phyloP scores from a whole-genome alignment of 1,140 invertebrate genomes.

The Dufourea novaeangliae region DNA sequence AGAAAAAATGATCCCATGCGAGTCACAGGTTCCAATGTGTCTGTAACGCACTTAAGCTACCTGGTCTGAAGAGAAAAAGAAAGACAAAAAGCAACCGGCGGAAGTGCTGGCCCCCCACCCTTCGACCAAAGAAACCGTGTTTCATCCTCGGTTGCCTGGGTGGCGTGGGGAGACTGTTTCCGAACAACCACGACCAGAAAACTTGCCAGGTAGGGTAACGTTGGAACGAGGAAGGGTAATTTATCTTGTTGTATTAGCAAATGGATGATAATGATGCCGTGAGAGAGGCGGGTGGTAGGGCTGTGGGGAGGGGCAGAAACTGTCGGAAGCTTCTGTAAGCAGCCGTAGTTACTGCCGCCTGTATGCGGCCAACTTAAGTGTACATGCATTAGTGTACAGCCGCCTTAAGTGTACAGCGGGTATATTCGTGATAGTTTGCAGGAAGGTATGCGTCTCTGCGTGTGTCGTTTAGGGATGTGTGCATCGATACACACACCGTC shows the following conservation, averaged over 20 bases:
- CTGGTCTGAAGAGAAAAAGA: neutral
- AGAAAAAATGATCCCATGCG: too few relatives aligned
- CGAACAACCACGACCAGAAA: slow-evolving; percentile 38
- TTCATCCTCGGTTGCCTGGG: neutral
- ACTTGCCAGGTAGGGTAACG: slow-evolving; percentile 37
- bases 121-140: neutral
- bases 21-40: neutral
- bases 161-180: slow-evolving; percentile 5
- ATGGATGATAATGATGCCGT: slow-evolving; percentile 68
- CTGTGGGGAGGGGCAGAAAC: slow-evolving; percentile 7
- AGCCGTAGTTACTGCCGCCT: slow-evolving; percentile 39
- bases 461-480: neutral
- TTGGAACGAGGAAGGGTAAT: slow-evolving; percentile 54
- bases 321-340: slow-evolving; percentile 38
- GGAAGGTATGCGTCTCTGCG: neutral
- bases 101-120: neutral
- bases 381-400: slow-evolving; percentile 40
- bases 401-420: slow-evolving; percentile 13
- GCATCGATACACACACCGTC: slow-evolving; percentile 10
- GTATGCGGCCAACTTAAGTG: slow-evolving; percentile 35
- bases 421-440: slow-evolving; percentile 15
- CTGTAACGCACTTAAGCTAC: neutral
- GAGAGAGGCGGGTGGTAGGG: slow-evolving; percentile 2
- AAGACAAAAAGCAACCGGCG: neutral
- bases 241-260: slow-evolving; percentile 72